phyloP scores from a whole-genome alignment of 2,113 vertebrate genomes.

The Pangasianodon hypophthalmus region DNA sequence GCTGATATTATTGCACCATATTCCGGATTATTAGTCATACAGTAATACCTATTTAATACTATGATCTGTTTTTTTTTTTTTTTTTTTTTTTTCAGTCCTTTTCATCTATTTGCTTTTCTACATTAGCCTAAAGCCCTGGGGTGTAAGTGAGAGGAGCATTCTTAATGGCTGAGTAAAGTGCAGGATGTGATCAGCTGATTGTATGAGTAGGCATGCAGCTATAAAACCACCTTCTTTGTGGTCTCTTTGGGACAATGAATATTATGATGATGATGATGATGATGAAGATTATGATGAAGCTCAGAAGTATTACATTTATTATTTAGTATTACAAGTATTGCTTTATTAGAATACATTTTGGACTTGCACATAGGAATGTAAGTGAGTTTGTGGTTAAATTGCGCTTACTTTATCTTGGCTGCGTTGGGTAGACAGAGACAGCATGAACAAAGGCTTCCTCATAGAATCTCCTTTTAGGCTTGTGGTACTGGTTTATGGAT shows the following conservation, averaged over 20 bases:
- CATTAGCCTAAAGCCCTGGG: background rate
- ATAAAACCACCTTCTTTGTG: slow-evolving; percentile 16
- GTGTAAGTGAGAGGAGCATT: slow-evolving; percentile 9
- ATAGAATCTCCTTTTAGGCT: background rate
- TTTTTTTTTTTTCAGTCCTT: background rate
- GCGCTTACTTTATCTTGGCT: slow-evolving; percentile 12
- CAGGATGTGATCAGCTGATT: slow-evolving; percentile 34
- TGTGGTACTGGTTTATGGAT: background rate
- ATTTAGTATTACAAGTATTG: background rate
- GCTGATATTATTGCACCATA: background rate
- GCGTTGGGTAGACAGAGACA: background rate
- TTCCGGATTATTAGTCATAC: background rate
- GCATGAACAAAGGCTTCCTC: slow-evolving; percentile 1
- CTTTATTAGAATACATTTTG: slow-evolving; percentile 33
- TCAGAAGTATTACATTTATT: slow-evolving; percentile 32
- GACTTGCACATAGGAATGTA: slow-evolving; percentile 42
- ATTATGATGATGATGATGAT: slow-evolving; percentile 23
- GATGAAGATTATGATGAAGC: slow-evolving; percentile 4
- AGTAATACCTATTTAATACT: background rate
- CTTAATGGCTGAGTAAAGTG: slow-evolving; percentile 7
- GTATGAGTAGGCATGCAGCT: slow-evolving; percentile 24
- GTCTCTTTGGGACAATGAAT: slow-evolving; percentile 14
- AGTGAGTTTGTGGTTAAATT: slow-evolving; percentile 41
- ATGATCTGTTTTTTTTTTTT: background rate
- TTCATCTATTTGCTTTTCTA: background rate